A percentile compares a stretch with the other conserved stretches of the same genome.
Conservation (phyloP, 2,888 invertebrate genomes). For the Pyrgus malvae region DNA sequence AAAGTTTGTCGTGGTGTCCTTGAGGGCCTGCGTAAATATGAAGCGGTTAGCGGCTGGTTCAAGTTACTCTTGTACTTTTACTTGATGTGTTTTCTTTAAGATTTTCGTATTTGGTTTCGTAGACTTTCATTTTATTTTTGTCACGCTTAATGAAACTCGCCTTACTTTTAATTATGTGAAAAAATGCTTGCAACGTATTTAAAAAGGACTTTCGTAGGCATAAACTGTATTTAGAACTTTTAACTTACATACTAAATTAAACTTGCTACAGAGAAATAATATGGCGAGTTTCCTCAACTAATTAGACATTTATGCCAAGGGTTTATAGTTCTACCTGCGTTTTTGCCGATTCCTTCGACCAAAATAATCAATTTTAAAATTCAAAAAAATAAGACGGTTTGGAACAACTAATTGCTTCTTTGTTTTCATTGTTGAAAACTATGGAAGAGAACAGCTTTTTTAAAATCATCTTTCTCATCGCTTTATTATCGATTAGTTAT, state of each 20-base stretch:
- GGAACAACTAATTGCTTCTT: neutral
- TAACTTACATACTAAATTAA: too few relatives aligned
- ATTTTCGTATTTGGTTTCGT: neutral
- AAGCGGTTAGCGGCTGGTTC: constrained; percentile 39
- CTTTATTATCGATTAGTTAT: constrained; percentile 4
- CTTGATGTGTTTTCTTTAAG: constrained; percentile 4
- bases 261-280: too few relatives aligned
- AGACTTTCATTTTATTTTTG: neutral
- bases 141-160: neutral
- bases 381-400: neutral
- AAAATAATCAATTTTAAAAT: too few relatives aligned
- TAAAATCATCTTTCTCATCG: neutral
- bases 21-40: constrained; percentile 55
- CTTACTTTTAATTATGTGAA: too few relatives aligned
- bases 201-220: too few relatives aligned
- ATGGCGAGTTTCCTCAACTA: too few relatives aligned
- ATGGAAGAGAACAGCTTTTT: neutral
- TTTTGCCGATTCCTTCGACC: too few relatives aligned
- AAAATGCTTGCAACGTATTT: too few relatives aligned
- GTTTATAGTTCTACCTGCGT: too few relatives aligned
- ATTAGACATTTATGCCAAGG: too few relatives aligned
- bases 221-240: too few relatives aligned
- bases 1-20: constrained; percentile 66
- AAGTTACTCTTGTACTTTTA: constrained; percentile 14
- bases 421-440: constrained; percentile 1